These are phyloP conservation scores for Gymnopithys bicolor DNA, from an alignment of 2,797 vertebrate species.

Conservation along the genomic window DNA sequence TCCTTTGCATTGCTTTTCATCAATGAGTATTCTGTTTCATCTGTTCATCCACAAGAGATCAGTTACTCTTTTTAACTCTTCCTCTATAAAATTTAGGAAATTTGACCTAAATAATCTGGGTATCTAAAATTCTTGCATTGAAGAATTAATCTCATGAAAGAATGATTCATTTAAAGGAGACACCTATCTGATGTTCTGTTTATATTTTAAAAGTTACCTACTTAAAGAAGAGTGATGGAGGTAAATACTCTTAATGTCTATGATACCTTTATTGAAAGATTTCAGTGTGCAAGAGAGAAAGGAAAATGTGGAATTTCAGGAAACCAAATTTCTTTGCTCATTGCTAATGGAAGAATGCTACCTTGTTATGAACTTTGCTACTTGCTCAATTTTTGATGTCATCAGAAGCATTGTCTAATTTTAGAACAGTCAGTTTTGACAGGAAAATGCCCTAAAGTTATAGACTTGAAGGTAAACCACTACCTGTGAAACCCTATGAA, in stretches of 20 bases:
- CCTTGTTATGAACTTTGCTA: background rate
- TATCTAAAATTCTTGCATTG: background rate
- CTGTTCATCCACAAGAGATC: background rate
- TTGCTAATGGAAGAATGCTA: background rate
- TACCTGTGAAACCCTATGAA: background rate
- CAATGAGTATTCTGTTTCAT: constrained; percentile 1
- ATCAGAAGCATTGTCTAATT: background rate
- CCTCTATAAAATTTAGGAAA: background rate
- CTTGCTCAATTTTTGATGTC: background rate
- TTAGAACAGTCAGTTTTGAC: background rate
- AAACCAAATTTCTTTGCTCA: background rate
- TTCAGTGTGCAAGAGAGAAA: background rate
- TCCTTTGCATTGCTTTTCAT: background rate
- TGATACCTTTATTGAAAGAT: background rate
- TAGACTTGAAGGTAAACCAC: background rate
- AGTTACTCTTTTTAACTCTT: background rate
- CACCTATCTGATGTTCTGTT: background rate
- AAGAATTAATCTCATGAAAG: background rate
- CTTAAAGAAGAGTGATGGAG: background rate
- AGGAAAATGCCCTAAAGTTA: background rate
- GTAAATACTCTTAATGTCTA: background rate
- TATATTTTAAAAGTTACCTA: background rate
- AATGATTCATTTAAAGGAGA: background rate
- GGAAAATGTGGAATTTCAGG: background rate
- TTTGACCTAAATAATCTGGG: background rate